A percentile compares a stretch with the other conserved stretches of the same genome.
These are phyloP conservation scores for Ctenomys sociabilis DNA, from an alignment of 2,113 vertebrate species.

Conservation along the genomic window DNA sequence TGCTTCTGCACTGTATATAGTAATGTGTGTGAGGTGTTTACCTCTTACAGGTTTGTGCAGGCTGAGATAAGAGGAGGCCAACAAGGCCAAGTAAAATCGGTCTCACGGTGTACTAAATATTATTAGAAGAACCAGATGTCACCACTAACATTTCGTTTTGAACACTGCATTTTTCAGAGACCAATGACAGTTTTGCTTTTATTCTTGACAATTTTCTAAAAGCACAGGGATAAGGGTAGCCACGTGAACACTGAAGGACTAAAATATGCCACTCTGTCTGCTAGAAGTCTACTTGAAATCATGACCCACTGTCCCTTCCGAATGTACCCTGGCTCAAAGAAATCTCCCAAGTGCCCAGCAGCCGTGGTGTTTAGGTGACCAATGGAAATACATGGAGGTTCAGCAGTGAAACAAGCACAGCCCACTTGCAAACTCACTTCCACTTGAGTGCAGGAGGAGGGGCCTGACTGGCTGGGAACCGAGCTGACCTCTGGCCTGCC, in stretches of 20 bases:
- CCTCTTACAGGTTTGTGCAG: not conserved
- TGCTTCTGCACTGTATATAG: not conserved
- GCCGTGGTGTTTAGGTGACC: conserved; percentile 4
- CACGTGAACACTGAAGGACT: not conserved
- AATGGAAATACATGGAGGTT: conserved; percentile 62
- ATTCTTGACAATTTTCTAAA: not conserved
- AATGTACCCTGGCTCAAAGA: conserved; percentile 14
- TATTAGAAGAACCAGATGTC: not conserved
- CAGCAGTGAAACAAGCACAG: conserved; percentile 50
- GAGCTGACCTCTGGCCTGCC: not conserved
- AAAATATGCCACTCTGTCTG: not conserved
- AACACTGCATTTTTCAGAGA: not conserved
- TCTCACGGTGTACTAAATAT: not conserved
- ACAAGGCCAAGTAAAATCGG: not conserved
- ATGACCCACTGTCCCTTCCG: conserved; percentile 7
- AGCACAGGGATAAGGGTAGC: not conserved
- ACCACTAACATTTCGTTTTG: not conserved
- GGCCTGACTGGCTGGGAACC: not conserved
- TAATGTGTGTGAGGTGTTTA: not conserved
- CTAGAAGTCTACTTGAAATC: not conserved
- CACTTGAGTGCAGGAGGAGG: not conserved
- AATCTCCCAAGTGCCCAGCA: conserved; percentile 46
- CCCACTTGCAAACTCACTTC: not conserved
- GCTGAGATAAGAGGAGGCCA: not conserved
- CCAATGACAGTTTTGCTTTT: not conserved